These are phyloP conservation scores for Carabus problematicus DNA, from an alignment of 2,888 invertebrate genomes.

Conservation along the genomic window DNA sequence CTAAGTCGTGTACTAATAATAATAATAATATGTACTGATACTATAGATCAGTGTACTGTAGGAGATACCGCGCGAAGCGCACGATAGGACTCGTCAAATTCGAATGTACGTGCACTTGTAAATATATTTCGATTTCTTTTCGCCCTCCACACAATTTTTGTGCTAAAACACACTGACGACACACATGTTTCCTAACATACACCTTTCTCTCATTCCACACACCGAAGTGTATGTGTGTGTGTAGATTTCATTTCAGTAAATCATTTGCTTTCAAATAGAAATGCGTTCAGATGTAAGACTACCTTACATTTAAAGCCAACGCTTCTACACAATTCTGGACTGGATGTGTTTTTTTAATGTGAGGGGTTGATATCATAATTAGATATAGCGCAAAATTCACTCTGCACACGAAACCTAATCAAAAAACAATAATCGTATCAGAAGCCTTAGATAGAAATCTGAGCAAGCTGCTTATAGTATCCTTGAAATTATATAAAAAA, in stretches of 20 bases:
- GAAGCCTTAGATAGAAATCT: too few relatives aligned
- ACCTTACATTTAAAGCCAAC: not conserved
- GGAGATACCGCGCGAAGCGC: not conserved
- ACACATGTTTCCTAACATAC: not conserved
- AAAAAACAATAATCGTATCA: too few relatives aligned
- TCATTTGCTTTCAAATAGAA: slow-evolving; percentile 5
- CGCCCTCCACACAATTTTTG: slow-evolving; percentile 8
- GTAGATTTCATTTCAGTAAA: not conserved
- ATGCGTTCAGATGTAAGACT: slow-evolving; percentile 6
- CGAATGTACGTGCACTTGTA: not conserved
- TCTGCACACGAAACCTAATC: not conserved
- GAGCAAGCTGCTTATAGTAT: too few relatives aligned
- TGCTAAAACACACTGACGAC: slow-evolving; percentile 5
- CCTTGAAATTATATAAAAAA: too few relatives aligned
- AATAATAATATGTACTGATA: too few relatives aligned
- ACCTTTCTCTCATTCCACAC: not conserved
- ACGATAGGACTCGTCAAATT: not conserved
- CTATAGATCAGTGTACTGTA: slow-evolving; percentile 12
- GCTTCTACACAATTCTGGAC: not conserved
- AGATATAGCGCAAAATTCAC: not conserved
- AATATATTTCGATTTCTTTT: not conserved
- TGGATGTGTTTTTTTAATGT: not conserved
- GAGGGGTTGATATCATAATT: not conserved
- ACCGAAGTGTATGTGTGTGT: not conserved
- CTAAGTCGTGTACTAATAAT: slow-evolving; percentile 22